phyloP scores from a whole-genome alignment of 64 coral and sea anemone genomes.

The Stichodactyla helianthus region DNA sequence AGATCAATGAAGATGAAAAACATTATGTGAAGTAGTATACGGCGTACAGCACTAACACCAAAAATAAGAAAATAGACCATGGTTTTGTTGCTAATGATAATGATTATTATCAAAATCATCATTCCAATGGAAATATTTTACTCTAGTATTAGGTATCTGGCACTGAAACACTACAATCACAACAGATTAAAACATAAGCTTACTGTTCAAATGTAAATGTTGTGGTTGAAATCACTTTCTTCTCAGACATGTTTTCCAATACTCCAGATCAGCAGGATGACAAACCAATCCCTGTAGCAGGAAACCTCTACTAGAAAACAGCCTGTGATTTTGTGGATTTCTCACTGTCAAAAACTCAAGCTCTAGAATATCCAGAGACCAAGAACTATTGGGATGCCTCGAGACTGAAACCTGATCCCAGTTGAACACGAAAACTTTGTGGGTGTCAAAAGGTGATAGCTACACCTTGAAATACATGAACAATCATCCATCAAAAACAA shows the following conservation, averaged over 20 bases:
- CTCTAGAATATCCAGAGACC: background rate
- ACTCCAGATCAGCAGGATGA: background rate
- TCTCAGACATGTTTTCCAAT: background rate
- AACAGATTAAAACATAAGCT: slow-evolving; percentile 9
- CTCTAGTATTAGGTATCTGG: background rate
- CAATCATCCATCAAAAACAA: background rate
- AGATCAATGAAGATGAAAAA: background rate
- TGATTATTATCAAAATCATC: background rate
- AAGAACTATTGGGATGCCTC: background rate
- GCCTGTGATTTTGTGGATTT: background rate
- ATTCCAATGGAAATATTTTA: background rate
- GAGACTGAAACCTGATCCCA: background rate
- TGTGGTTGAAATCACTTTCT: background rate
- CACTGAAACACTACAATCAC: background rate
- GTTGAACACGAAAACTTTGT: background rate
- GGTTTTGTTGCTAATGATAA: background rate
- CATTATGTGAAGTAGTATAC: background rate
- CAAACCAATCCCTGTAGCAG: background rate
- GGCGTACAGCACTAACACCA: background rate
- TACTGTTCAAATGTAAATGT: slow-evolving; percentile 15
- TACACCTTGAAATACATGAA: slow-evolving; percentile 10
- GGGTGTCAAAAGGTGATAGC: slow-evolving; percentile 2
- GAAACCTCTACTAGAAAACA: background rate
- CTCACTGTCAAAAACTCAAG: background rate
- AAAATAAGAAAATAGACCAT: background rate